These are phyloP conservation scores for Channa maculata DNA, from an alignment of 2,113 vertebrate genomes.

Conservation along the genomic window DNA sequence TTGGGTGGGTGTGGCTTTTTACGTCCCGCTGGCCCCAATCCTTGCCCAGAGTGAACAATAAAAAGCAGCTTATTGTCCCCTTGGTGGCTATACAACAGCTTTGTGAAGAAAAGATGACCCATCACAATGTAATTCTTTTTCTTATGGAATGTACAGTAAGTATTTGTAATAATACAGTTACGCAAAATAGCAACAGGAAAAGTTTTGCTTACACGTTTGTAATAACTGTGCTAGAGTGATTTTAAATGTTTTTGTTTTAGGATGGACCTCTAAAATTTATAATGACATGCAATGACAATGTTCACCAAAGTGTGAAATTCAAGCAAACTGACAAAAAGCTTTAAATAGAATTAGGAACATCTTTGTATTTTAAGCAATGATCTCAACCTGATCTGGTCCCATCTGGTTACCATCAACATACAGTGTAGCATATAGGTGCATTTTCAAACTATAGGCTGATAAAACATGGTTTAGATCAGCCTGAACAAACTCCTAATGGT, in stretches of 20 bases:
- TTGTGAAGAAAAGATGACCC: constrained; percentile 55
- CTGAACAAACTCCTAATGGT: too few relatives aligned
- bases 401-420: constrained; percentile 37
- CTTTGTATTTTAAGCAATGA: too few relatives aligned
- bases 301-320: too few relatives aligned
- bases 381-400: not conserved
- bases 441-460: too few relatives aligned
- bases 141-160: constrained; percentile 6
- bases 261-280: not conserved
- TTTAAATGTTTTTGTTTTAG: not conserved
- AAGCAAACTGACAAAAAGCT: too few relatives aligned
- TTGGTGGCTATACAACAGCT: constrained; percentile 25
- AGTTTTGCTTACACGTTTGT: not conserved
- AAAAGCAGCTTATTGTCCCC: constrained; percentile 65
- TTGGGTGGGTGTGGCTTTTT: constrained; percentile 43
- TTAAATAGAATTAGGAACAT: too few relatives aligned
- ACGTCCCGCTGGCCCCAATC: constrained; percentile 53
- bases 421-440: too few relatives aligned
- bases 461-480: too few relatives aligned
- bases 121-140: constrained; percentile 38
- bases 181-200: not conserved
- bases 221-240: not conserved
- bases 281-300: not conserved
- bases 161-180: constrained; percentile 1
- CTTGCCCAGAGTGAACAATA: constrained; percentile 66